Percentiles rank a stretch among this genome's conserved stretches.
phyloP scores from a whole-genome alignment of 2,888 invertebrate species.

The Nemurella pictetii region DNA sequence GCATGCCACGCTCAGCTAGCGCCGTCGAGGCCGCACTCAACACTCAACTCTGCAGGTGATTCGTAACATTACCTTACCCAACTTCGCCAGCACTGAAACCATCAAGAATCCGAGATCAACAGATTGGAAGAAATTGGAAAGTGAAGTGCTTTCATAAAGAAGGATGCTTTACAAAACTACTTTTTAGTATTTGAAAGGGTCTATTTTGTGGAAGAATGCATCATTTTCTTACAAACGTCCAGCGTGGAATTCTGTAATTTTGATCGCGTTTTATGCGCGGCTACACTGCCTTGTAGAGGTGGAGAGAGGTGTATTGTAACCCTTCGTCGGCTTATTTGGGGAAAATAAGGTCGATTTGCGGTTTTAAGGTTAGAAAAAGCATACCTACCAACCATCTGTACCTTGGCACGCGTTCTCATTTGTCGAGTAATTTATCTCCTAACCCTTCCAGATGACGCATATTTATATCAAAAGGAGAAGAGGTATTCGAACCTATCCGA shows the following conservation, averaged over 20 bases:
- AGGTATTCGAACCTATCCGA: not conserved
- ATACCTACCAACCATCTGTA: not conserved
- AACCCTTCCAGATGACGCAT: not conserved
- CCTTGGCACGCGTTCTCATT: not conserved
- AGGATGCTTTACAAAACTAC: slow-evolving; percentile 7
- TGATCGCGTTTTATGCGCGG: not conserved
- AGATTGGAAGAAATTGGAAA: slow-evolving; percentile 29
- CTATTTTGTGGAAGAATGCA: slow-evolving; percentile 4
- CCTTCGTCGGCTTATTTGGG: not conserved
- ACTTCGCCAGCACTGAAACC: slow-evolving; percentile 1
- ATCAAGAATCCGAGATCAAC: slow-evolving; percentile 14
- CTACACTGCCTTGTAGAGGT: not conserved
- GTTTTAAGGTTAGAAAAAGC: not conserved
- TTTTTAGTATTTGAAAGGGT: not conserved
- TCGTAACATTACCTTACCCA: slow-evolving; percentile 8
- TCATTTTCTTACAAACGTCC: not conserved
- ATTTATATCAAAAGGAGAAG: not conserved
- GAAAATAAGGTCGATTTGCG: not conserved
- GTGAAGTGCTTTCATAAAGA: slow-evolving; percentile 9
- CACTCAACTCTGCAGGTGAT: slow-evolving; percentile 15
- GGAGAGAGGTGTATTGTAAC: not conserved
- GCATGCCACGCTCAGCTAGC: not conserved
- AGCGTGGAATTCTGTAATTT: not conserved
- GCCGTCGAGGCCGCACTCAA: not conserved
- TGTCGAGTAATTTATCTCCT: not conserved